Percentiles rank a stretch among this genome's conserved stretches.
Conservation (phyloP, 1,140 invertebrate species). For the Drosophila erecta region DNA sequence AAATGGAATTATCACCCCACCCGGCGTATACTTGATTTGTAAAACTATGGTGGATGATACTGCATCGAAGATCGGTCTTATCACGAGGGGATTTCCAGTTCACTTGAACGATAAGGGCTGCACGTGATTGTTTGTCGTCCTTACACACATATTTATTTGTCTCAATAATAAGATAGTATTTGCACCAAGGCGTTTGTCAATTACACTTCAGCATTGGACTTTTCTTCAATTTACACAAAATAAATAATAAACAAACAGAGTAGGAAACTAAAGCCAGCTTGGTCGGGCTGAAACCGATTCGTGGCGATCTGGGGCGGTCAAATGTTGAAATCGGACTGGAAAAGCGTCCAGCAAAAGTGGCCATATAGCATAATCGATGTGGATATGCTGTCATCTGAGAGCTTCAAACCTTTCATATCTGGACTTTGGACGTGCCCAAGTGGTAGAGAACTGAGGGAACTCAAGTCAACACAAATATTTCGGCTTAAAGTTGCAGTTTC, state of each 20-base stretch:
- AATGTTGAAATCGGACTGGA: conserved; percentile 36
- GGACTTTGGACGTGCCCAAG: conserved; percentile 1
- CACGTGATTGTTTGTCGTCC: conserved; percentile 35
- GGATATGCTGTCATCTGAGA: not conserved
- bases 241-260: not conserved
- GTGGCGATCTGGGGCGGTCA: conserved; percentile 32
- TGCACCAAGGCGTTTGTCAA: conserved; percentile 13
- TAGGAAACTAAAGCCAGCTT: conserved; percentile 12
- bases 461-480: too few relatives aligned
- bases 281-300: conserved; percentile 27
- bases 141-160: not conserved
- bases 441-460: too few relatives aligned
- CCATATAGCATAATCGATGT: conserved; percentile 20
- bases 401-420: not conserved
- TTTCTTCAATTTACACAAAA: not conserved
- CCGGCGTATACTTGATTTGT: conserved; percentile 50
- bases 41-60: conserved; percentile 5
- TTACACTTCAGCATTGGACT: conserved; percentile 16
- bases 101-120: conserved; percentile 7
- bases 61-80: conserved; percentile 13
- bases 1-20: not conserved
- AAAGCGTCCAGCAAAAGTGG: conserved; percentile 23
- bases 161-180: conserved; percentile 15
- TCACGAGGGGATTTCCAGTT: conserved; percentile 25
- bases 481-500: too few relatives aligned